Percentiles rank a stretch among this genome's conserved stretches.
Evolutionary conservation across 2,113 vertebrate genomes (phyloP).

Genomic region (Megaleporinus macrocephalus): DNA sequence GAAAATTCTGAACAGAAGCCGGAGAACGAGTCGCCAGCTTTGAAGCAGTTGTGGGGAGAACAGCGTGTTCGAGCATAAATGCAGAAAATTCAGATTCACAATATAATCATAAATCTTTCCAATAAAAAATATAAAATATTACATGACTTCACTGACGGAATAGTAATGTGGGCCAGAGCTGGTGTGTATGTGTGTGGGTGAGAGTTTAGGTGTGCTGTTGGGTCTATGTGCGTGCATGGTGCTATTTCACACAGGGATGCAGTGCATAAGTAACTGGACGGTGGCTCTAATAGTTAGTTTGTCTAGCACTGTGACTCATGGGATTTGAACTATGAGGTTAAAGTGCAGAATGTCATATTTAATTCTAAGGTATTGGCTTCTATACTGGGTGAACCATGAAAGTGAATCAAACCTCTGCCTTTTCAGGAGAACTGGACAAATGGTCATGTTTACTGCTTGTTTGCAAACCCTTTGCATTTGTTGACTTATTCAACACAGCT

Average conservation of each 20-base stretch:
- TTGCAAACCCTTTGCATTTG: neutral
- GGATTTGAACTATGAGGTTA: neutral
- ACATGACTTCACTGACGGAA: conserved; percentile 1
- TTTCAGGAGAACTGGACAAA: conserved; percentile 1
- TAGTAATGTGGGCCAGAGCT: conserved; percentile 17
- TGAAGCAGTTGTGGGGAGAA: neutral
- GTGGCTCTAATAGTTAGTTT: neutral
- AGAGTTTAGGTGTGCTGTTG: conserved; percentile 41
- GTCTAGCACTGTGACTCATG: neutral
- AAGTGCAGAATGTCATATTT: conserved; percentile 1
- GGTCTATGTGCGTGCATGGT: conserved; percentile 34
- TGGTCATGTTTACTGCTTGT: neutral
- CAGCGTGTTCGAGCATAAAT: neutral
- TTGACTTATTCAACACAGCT: too few relatives aligned
- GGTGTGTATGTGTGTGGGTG: conserved; percentile 21
- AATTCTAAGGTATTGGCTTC: neutral
- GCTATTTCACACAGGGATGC: neutral
- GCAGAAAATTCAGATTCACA: neutral
- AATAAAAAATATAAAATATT: neutral
- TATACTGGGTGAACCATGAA: too few relatives aligned
- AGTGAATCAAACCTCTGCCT: neutral
- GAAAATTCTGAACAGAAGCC: too few relatives aligned
- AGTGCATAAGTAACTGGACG: conserved; percentile 4
- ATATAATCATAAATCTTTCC: neutral
- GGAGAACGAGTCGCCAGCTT: too few relatives aligned